phyloP scores from a whole-genome alignment of 1,140 invertebrate species.

The Colletes gigas region DNA sequence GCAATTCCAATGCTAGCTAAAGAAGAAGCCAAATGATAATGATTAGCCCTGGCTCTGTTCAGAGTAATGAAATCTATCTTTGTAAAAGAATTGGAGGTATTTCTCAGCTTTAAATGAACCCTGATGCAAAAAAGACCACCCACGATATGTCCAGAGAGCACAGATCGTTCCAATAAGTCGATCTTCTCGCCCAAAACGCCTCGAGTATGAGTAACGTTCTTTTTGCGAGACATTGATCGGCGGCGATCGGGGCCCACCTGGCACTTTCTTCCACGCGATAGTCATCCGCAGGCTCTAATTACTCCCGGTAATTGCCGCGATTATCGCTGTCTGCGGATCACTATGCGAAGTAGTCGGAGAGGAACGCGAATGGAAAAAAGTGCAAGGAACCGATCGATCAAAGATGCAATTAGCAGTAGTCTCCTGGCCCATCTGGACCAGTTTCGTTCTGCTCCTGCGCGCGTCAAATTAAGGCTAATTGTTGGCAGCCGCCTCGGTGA shows the following conservation, averaged over 20 bases:
- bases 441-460: neutral
- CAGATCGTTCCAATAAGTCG: too few species aligned
- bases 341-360: neutral
- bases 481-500: slow-evolving; percentile 12
- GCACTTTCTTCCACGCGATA: slow-evolving; percentile 19
- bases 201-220: neutral
- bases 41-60: too few species aligned
- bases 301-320: slow-evolving; percentile 47
- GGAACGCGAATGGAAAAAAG: slow-evolving; percentile 37
- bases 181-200: neutral
- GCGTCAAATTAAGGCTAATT: slow-evolving; percentile 50
- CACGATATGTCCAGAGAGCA: too few species aligned
- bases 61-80: too few species aligned
- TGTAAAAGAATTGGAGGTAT: too few species aligned
- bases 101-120: too few species aligned
- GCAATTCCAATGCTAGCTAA: too few species aligned
- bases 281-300: slow-evolving; percentile 35
- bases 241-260: neutral
- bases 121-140: too few species aligned
- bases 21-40: too few species aligned
- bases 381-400: slow-evolving; percentile 45
- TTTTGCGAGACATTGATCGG: neutral
- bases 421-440: slow-evolving; percentile 13
- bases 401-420: slow-evolving; percentile 44
- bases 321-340: slow-evolving; percentile 29